These are phyloP conservation scores for Hydroisotoma schaefferi DNA, from an alignment of 2,888 invertebrate genomes.

Conservation along the genomic window DNA sequence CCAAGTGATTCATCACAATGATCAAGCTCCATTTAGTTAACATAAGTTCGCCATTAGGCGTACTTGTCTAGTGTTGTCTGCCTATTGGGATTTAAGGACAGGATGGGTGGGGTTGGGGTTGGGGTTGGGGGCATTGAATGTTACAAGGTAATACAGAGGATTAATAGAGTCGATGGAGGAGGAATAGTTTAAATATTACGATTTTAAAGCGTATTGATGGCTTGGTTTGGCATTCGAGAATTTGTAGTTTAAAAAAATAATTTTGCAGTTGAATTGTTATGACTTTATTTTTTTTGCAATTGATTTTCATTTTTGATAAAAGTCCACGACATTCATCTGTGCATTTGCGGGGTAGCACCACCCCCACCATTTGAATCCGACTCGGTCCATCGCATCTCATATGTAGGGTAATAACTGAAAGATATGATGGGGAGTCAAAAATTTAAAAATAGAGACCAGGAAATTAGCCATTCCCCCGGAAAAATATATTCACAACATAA, in stretches of 20 bases:
- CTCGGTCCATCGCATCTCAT: constrained; percentile 19
- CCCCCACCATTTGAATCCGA: constrained; percentile 5
- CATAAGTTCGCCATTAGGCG: too few relatives aligned
- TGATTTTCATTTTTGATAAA: neutral
- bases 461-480: too few relatives aligned
- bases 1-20: neutral
- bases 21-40: too few relatives aligned
- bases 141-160: too few relatives aligned
- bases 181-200: neutral
- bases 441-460: constrained; percentile 12
- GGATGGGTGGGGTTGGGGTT: neutral
- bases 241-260: neutral
- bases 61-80: too few relatives aligned
- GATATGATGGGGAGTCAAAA: neutral
- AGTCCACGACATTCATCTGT: constrained; percentile 26
- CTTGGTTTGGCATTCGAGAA: neutral
- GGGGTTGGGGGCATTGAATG: neutral
- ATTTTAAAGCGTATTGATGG: neutral
- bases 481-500: too few relatives aligned
- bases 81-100: neutral
- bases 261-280: neutral
- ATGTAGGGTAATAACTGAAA: constrained; percentile 6
- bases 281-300: neutral
- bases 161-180: neutral
- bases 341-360: constrained; percentile 32